Percentiles rank a stretch among this genome's conserved stretches.
phyloP scores from a whole-genome alignment of 1,140 invertebrate species.

The Rhagoletis zephyria region DNA sequence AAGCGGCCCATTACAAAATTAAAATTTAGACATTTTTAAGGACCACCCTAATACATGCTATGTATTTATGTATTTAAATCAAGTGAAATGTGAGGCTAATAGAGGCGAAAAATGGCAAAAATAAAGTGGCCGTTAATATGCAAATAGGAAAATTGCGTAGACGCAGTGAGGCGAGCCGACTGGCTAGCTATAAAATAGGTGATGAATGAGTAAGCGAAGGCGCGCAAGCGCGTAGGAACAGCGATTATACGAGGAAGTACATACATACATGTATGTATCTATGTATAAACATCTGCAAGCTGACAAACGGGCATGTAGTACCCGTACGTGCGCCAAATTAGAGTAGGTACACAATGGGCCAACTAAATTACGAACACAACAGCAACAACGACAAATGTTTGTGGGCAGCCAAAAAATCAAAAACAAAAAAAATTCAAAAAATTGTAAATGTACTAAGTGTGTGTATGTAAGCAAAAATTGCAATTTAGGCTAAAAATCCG shows the following conservation, averaged over 20 bases:
- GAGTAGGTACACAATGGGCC: conserved; percentile 40
- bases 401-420: background rate
- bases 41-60: no score
- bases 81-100: conserved; percentile 41
- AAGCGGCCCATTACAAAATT: no score
- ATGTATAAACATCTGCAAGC: background rate
- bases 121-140: conserved; percentile 20
- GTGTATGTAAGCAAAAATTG: conserved; percentile 4
- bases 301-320: conserved; percentile 45
- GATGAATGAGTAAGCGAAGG: conserved; percentile 48
- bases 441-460: background rate
- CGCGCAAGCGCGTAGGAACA: conserved; percentile 45
- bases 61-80: conserved; percentile 12
- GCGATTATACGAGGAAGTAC: conserved; percentile 33
- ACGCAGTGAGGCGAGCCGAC: conserved; percentile 44
- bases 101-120: conserved; percentile 23
- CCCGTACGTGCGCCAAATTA: conserved; percentile 40
- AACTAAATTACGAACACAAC: background rate
- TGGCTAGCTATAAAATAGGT: conserved; percentile 18
- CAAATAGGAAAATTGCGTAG: conserved; percentile 41
- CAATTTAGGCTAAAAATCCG: conserved; percentile 41
- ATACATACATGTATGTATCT: background rate
- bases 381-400: background rate
- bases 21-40: no score
- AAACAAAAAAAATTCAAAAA: background rate